Percentiles rank a stretch among this genome's conserved stretches.
These are phyloP conservation scores for Drosophila grimshawi DNA, from an alignment of 1,140 invertebrate species.

Conservation along the genomic window DNA sequence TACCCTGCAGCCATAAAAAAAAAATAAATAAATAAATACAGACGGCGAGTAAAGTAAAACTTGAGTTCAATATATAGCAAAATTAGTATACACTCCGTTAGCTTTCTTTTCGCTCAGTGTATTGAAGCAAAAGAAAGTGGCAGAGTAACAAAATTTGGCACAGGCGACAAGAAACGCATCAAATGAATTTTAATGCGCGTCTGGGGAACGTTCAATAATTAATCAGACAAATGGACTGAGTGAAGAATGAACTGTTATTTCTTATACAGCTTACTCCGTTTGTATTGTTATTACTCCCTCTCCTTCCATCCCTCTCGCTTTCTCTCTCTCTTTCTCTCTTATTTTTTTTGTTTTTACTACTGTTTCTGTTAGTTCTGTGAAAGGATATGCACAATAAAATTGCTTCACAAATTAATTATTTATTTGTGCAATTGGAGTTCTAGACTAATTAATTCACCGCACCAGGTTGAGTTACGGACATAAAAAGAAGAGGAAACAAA, in stretches of 20 bases:
- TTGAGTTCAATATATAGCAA: no score
- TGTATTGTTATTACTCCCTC: not conserved
- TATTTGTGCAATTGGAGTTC: not conserved
- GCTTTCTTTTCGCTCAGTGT: not conserved
- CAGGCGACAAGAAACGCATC: conserved; percentile 73
- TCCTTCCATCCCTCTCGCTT: not conserved
- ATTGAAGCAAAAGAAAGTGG: not conserved
- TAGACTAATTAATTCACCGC: not conserved
- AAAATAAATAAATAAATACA: conserved; percentile 6
- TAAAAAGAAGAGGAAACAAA: not conserved
- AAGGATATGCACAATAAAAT: conserved; percentile 4
- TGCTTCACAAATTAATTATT: not conserved
- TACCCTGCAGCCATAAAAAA: not conserved
- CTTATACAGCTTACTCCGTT: conserved; percentile 29
- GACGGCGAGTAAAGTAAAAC: not conserved
- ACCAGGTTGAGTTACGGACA: not conserved
- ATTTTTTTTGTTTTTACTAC: not conserved
- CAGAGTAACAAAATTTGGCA: conserved; percentile 30
- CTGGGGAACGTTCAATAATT: conserved; percentile 66
- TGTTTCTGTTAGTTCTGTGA: not conserved
- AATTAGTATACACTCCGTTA: not conserved
- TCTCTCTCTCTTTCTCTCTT: not conserved
- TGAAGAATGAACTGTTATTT: conserved; percentile 15
- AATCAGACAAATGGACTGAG: conserved; percentile 60
- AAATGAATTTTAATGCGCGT: conserved; percentile 73